A percentile compares a stretch with the other conserved stretches of the same genome.
Conservation (phyloP, 1,140 invertebrate genomes). For the Mercenaria mercenaria region DNA sequence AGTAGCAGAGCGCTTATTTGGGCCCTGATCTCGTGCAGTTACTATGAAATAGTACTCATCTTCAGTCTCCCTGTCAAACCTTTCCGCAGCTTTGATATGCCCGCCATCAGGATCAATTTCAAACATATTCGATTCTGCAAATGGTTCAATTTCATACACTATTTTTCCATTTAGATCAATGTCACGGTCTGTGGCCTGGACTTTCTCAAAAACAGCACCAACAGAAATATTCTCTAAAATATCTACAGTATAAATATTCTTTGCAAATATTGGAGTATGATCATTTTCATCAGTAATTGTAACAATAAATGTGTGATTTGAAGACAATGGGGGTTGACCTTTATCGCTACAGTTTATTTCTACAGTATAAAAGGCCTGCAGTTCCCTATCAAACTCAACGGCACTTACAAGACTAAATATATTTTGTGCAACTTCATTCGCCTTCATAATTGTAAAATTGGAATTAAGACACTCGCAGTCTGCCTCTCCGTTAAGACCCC, state of each 20-base stretch:
- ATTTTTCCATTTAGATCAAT: conserved; percentile 75
- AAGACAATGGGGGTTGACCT: conserved; percentile 72
- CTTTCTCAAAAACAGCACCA: conserved; percentile 70
- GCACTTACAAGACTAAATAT: conserved; percentile 22
- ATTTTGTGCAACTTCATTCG: neutral
- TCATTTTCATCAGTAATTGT: conserved; percentile 81
- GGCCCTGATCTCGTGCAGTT: conserved; percentile 67
- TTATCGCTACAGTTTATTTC: conserved; percentile 77
- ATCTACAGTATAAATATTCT: conserved; percentile 61
- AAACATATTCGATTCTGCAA: conserved; percentile 65
- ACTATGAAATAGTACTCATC: conserved; percentile 61
- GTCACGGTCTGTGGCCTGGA: conserved; percentile 80
- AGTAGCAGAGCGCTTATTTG: conserved; percentile 90
- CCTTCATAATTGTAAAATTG: conserved; percentile 42
- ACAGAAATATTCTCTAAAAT: conserved; percentile 76
- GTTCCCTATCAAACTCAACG: conserved; percentile 70
- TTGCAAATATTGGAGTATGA: conserved; percentile 76
- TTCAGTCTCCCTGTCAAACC: conserved; percentile 74
- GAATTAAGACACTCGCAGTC: conserved; percentile 68
- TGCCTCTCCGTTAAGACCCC: conserved; percentile 78
- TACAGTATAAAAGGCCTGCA: conserved; percentile 34
- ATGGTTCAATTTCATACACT: conserved; percentile 64
- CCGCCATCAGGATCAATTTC: conserved; percentile 72
- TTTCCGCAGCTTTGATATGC: conserved; percentile 65
- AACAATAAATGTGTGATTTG: conserved; percentile 78